Conservation (phyloP, 2,888 invertebrate genomes). For the Aleiodes leptofemur region DNA sequence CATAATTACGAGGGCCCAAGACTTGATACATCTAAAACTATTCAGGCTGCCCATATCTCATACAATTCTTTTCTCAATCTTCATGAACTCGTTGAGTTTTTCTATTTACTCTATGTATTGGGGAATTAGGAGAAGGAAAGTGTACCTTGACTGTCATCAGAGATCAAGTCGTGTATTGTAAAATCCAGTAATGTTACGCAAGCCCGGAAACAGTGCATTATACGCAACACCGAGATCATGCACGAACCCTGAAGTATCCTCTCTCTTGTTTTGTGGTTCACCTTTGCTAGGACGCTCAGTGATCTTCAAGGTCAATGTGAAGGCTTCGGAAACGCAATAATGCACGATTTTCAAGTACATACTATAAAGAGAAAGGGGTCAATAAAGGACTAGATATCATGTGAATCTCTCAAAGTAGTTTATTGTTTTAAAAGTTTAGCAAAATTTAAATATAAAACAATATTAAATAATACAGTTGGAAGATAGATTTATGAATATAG, state of each 20-base stretch:
- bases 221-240: slow-evolving; percentile 50
- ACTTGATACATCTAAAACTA: slow-evolving; percentile 9
- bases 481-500: too few relatives aligned
- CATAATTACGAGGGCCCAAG: not conserved
- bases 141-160: not conserved
- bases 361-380: too few relatives aligned
- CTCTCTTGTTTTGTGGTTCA: slow-evolving; percentile 60
- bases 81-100: too few relatives aligned
- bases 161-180: not conserved
- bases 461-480: too few relatives aligned
- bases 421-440: not conserved
- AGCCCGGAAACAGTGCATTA: slow-evolving; percentile 66
- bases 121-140: not conserved
- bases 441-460: not conserved
- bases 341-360: not conserved
- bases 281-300: slow-evolving; percentile 68
- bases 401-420: too few relatives aligned
- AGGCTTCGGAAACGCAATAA: slow-evolving; percentile 58
- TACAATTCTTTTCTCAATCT: not conserved
- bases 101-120: not conserved
- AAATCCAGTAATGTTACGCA: slow-evolving; percentile 58
- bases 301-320: slow-evolving; percentile 69
- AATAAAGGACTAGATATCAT: too few relatives aligned
- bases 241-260: slow-evolving; percentile 42
- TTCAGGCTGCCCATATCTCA: not conserved